A percentile compares a stretch with the other conserved stretches of the same genome.
phyloP scores from a whole-genome alignment of 1,140 invertebrate genomes.

The Holotrichia oblita region DNA sequence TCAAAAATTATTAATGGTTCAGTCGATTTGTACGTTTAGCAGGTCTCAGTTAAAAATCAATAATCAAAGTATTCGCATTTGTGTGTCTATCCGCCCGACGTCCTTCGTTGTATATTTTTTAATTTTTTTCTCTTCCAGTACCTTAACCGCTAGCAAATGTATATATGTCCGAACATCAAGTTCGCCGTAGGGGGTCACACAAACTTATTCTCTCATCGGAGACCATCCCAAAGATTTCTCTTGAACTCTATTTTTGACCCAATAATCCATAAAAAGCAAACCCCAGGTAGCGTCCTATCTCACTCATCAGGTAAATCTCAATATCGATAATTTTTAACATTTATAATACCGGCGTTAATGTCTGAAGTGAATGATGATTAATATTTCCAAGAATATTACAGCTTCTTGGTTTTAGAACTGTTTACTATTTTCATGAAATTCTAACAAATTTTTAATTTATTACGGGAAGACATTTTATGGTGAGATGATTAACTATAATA shows the following conservation, averaged over 20 bases:
- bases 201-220: conserved; percentile 12
- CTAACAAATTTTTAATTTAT: too few species aligned
- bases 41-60: conserved; percentile 39
- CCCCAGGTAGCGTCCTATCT: conserved; percentile 39
- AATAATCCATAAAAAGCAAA: conserved; percentile 43
- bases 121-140: conserved; percentile 37
- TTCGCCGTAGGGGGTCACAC: conserved; percentile 33
- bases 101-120: conserved; percentile 29
- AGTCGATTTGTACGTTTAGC: background rate
- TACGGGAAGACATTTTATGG: too few species aligned
- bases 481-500: too few species aligned
- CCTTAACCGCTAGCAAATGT: background rate
- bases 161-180: conserved; percentile 35
- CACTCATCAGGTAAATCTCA: conserved; percentile 25
- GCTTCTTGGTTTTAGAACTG: background rate
- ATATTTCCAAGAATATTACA: background rate
- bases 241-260: conserved; percentile 42
- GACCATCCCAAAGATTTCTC: conserved; percentile 12
- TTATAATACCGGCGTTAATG: background rate
- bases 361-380: conserved; percentile 12
- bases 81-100: background rate
- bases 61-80: conserved; percentile 18
- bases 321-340: conserved; percentile 38
- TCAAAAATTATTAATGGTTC: conserved; percentile 38
- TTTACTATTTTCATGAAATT: too few species aligned